phyloP scores from a whole-genome alignment of 2,888 invertebrate species.

The Erpobdella octoculata region DNA sequence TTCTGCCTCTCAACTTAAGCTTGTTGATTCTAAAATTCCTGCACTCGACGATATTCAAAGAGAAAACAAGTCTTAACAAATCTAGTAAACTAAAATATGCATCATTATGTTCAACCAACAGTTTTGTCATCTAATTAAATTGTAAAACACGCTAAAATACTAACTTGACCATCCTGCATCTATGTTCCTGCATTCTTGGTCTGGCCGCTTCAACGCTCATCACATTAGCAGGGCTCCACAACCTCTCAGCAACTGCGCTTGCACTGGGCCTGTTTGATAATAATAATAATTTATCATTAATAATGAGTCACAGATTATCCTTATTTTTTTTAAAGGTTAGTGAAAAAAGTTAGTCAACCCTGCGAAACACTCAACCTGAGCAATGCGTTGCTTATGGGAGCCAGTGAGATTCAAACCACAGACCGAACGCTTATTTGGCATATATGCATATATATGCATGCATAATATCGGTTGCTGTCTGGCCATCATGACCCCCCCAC shows the following conservation, averaged over 20 bases:
- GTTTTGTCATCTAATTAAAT: neutral
- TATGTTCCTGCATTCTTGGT: slow-evolving; percentile 63
- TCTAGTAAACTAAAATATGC: too few relatives aligned
- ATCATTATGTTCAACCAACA: too few relatives aligned
- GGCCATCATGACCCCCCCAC: neutral
- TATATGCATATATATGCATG: neutral
- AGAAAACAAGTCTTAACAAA: too few relatives aligned
- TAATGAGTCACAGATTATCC: neutral
- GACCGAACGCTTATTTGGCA: too few relatives aligned
- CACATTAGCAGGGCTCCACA: slow-evolving; percentile 60
- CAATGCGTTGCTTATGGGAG: too few relatives aligned
- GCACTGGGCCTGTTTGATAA: slow-evolving; percentile 61
- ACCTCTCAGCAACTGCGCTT: slow-evolving; percentile 73
- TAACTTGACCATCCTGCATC: slow-evolving; percentile 62
- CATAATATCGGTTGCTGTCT: neutral
- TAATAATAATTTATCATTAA: neutral
- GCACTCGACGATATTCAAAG: too few relatives aligned
- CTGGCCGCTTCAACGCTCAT: slow-evolving; percentile 55
- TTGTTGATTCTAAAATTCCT: too few relatives aligned
- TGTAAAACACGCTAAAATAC: neutral
- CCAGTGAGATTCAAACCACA: too few relatives aligned
- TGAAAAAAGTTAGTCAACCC: too few relatives aligned
- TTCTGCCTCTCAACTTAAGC: too few relatives aligned
- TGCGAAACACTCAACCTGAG: too few relatives aligned
- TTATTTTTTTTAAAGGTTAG: too few relatives aligned